These are phyloP conservation scores for Labeo rohita DNA, from an alignment of 2,113 vertebrate genomes.

Conservation along the genomic window DNA sequence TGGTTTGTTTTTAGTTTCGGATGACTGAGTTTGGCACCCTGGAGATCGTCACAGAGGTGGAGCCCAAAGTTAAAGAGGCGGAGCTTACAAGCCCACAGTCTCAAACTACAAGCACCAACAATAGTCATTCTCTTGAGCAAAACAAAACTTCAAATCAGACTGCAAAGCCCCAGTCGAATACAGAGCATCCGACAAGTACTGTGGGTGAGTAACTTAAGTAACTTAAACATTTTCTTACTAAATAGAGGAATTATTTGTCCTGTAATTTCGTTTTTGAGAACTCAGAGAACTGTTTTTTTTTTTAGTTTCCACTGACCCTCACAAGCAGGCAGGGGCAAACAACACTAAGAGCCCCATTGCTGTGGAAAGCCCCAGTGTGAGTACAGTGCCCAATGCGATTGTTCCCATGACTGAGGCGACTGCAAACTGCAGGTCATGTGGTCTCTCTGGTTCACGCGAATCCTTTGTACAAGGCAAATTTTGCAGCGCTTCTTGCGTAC, in stretches of 20 bases:
- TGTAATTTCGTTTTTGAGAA: not conserved
- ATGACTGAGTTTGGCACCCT: slow-evolving; percentile 96
- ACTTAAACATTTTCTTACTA: not conserved
- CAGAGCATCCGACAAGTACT: not conserved
- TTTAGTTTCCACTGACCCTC: slow-evolving; percentile 59
- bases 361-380: slow-evolving; percentile 59
- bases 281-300: slow-evolving; percentile 7
- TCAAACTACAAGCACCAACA: slow-evolving; percentile 34
- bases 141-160: slow-evolving; percentile 32
- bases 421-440: slow-evolving; percentile 72
- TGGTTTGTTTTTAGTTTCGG: slow-evolving; percentile 81
- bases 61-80: slow-evolving; percentile 75
- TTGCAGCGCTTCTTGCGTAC: slow-evolving; percentile 72
- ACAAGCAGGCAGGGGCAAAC: slow-evolving; percentile 60
- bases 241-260: not conserved
- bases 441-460: slow-evolving; percentile 69
- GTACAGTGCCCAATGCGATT: slow-evolving; percentile 56
- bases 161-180: slow-evolving; percentile 15
- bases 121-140: slow-evolving; percentile 70
- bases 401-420: slow-evolving; percentile 64
- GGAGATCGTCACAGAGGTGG: slow-evolving; percentile 92
- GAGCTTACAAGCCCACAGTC: slow-evolving; percentile 46
- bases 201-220: slow-evolving; percentile 6
- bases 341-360: slow-evolving; percentile 3
- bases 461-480: slow-evolving; percentile 80